Percentiles rank a stretch among this genome's conserved stretches.
phyloP scores from a whole-genome alignment of 2,113 vertebrate species.

The Osmerus mordax region DNA sequence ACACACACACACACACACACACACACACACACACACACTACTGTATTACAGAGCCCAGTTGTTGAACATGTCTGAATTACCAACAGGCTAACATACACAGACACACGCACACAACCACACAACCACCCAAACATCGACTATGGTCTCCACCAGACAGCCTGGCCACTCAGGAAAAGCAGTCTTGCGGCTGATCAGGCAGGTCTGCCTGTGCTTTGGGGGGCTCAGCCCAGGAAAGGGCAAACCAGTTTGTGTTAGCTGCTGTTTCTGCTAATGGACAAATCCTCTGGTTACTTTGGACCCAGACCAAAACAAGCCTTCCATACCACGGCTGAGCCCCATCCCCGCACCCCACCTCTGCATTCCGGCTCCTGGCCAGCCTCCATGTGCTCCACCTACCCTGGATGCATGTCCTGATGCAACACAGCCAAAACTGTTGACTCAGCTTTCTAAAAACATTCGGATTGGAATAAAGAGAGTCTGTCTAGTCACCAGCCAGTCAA shows the following conservation, averaged over 20 bases:
- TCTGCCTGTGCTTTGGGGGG: conserved; percentile 12
- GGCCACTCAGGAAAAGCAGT: no score
- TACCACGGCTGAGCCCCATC: not conserved
- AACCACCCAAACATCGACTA: conserved; percentile 2
- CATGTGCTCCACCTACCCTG: conserved; percentile 37
- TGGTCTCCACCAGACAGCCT: not conserved
- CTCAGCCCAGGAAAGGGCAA: conserved; percentile 15
- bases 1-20: not conserved
- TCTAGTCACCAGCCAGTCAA: conserved; percentile 44
- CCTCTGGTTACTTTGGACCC: conserved; percentile 44
- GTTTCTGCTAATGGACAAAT: conserved; percentile 42
- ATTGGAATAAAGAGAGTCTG: conserved; percentile 58
- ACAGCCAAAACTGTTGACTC: conserved; percentile 62
- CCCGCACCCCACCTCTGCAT: conserved; percentile 11
- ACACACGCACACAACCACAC: not conserved
- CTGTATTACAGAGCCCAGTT: not conserved
- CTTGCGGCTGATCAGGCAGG: no score
- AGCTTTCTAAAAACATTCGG: conserved; percentile 60
- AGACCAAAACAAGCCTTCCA: conserved; percentile 39
- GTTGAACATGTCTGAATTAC: not conserved
- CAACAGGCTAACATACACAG: not conserved
- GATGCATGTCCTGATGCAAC: conserved; percentile 58
- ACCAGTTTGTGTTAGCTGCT: conserved; percentile 28
- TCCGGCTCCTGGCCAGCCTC: conserved; percentile 43
- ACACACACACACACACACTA: not conserved